Evolutionary conservation across 1,140 invertebrate genomes (phyloP), one percentile per base, ranked within the genome.

Genomic region (Campodea augens): DNA sequence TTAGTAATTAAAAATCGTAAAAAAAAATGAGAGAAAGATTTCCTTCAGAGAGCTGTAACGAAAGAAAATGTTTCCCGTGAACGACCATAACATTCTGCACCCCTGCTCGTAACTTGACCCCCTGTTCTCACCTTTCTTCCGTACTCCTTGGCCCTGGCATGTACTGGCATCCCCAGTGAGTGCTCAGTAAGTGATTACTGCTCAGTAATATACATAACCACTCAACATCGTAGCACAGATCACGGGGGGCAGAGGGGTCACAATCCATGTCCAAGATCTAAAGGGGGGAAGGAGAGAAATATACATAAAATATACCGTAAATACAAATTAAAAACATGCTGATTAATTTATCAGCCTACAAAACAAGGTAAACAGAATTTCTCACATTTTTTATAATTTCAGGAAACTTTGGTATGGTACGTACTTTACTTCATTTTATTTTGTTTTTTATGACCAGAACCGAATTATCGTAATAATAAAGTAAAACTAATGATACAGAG

Each of bases 151-250:
- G 18, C 13, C 80, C 81, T 13, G 89, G 89, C 73, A 93, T 76
- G 55, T 82, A 89, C 46, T 74, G 71, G 25, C 67, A 67, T 5
- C 61, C 60, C 51, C 64, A 71, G 55, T 77, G 79, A 0, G 85
- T 71, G 57, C 72, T 81, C 22, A 90, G 58, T 21, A 96, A 68
- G 64, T 93, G 81, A 71, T 96, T 87, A 1, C 91, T 96, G 38
- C 74, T 70, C 56, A 75, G 75, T 22, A 98, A 66, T 54, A 96
- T 75, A 20, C 78, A 74, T 20, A 98, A 62, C 93, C 93, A 98
- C 66, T 97, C 90, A n/a, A 78, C 62, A 67, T 98, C 92, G 60
- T 93, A 82, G 42, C 73, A 68, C 10, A 96, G 58, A 47, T 71
- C 62, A 37, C 80, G 60, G 41, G 69, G n/a, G n/a, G 18, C 7